Evolutionary conservation across 1,140 invertebrate species (phyloP), one percentile per base, ranked within the genome.

Genomic region (Oscheius sp.): DNA sequence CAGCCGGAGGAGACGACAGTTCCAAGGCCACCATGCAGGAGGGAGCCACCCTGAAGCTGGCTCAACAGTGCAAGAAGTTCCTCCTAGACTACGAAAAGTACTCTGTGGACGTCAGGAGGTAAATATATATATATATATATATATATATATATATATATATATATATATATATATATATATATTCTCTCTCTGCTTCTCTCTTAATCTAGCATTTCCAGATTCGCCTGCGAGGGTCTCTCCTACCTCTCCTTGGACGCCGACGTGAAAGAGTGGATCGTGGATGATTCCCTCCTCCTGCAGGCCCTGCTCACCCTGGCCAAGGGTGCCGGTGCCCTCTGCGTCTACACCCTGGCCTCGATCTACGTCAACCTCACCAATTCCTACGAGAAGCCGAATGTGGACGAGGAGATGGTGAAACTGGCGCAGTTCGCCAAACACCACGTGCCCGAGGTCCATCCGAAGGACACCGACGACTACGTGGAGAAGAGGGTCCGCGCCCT

Each of bases 391-490:
- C 93, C 97, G 85, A 95, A 99, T 86, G 86, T 98, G 0, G 89
- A 95, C 78, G 95, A 95, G 3, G 97, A 99, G 87, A 91, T 99
- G 91, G 79, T 97, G 3, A 94, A 99, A 86, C 85, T 99, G 65
- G 97, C 97, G 0, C 97, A 74, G 85, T 99, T 97, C 87, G 93
- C 97, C 0, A 99, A 99, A 85, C 95, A 99, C 85, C 96, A 99
- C 86, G 92, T 99, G 77, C 97, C 97, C 3, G 93, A 99, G 71
- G 77, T 74, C 15, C 82, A 83, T 68, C 78, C 79, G 1, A 72
- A 88, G 85, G 96, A 99, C 86, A 93, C 94, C 82, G 88, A 90
- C 20, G 94, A 97, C 85, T 97, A 92, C 86, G 88, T 99, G 0
- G 90, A 90, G 38, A 92, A 93, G 82, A 88, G 96, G 72, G 87